phyloP scores from a whole-genome alignment of 1,140 invertebrate species.

The Trichonephila clavata region DNA sequence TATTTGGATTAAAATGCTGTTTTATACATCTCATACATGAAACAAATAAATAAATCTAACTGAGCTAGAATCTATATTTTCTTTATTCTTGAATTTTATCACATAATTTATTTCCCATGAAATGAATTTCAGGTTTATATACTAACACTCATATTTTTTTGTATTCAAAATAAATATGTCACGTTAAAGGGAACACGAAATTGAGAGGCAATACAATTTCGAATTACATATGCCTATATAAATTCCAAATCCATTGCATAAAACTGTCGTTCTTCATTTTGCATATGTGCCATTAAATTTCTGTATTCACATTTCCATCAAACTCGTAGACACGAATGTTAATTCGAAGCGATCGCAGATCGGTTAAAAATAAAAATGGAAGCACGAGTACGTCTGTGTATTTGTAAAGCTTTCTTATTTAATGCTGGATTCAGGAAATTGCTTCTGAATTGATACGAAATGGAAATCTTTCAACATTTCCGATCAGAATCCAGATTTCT shows the following conservation, averaged over 20 bases:
- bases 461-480: conserved; percentile 22
- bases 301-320: not conserved
- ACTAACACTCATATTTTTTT: not conserved
- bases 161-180: not conserved
- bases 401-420: conserved; percentile 14
- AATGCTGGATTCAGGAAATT: conserved; percentile 16
- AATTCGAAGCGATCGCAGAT: not conserved
- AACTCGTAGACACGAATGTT: not conserved
- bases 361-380: not conserved
- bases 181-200: not conserved
- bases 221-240: not conserved
- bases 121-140: not conserved
- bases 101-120: not conserved
- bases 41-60: too few species aligned
- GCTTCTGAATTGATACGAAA: conserved; percentile 27
- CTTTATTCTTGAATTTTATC: not conserved
- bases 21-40: too few species aligned
- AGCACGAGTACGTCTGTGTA: not conserved
- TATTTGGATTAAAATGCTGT: too few species aligned
- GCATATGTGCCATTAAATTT: not conserved
- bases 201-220: not conserved
- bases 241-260: not conserved
- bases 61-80: too few species aligned
- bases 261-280: not conserved
- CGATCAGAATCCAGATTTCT: not conserved